Conservation (phyloP, 2,113 vertebrate species). For the human region DNA sequence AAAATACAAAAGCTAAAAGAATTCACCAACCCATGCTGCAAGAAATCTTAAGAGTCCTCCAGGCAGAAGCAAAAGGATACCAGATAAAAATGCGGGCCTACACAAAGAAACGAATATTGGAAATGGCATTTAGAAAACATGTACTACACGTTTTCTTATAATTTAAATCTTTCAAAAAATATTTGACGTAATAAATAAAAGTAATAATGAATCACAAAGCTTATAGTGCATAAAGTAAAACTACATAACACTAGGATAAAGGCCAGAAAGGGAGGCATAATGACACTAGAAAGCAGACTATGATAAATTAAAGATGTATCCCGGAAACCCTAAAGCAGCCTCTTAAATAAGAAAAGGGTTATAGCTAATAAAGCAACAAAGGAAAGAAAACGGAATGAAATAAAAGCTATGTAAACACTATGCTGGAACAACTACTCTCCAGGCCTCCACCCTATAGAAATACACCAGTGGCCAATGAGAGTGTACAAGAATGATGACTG, state of each 20-base stretch:
- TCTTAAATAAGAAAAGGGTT: background rate
- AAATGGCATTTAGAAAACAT: no score
- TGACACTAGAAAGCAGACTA: background rate
- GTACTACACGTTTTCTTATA: no score
- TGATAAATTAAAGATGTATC: background rate
- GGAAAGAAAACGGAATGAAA: background rate
- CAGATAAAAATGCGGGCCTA: no score
- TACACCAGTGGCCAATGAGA: background rate
- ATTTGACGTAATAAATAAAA: background rate
- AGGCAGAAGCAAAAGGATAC: no score
- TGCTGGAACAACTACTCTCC: no score
- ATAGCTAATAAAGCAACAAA: background rate
- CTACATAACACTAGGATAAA: background rate
- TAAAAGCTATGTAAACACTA: background rate
- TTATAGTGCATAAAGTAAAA: background rate
- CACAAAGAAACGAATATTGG: no score
- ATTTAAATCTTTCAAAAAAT: background rate
- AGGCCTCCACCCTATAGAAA: background rate
- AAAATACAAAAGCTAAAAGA: no score
- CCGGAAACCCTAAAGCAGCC: background rate
- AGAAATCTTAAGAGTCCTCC: no score
- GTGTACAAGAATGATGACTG: background rate
- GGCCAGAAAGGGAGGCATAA: background rate
- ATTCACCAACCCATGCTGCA: no score
- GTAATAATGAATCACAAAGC: background rate